Conservation (phyloP, 2,113 vertebrate species). For the Notothenia rossii region DNA sequence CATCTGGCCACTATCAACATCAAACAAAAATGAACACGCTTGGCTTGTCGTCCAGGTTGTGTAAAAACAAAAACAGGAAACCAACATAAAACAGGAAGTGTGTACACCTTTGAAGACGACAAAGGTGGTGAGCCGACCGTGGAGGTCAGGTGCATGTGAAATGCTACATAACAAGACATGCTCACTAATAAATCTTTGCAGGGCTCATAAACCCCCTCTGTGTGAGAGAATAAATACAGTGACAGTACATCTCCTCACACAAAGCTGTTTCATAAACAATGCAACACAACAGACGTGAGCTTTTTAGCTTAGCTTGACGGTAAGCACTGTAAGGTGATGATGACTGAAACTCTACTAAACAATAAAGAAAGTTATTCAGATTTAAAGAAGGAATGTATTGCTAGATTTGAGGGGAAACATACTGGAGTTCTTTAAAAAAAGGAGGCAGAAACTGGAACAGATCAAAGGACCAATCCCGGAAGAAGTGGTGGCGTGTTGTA, state of each 20-base stretch:
- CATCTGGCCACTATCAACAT: slow-evolving; percentile 27
- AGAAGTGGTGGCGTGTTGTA: slow-evolving; percentile 10
- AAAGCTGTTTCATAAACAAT: slow-evolving; percentile 69
- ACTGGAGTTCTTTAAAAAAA: background rate
- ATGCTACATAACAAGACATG: slow-evolving; percentile 1
- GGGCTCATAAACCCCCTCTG: slow-evolving; percentile 10
- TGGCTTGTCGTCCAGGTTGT: slow-evolving; percentile 56
- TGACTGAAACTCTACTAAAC: background rate
- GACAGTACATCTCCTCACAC: slow-evolving; percentile 17
- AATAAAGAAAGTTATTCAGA: background rate
- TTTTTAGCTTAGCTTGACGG: slow-evolving; percentile 18
- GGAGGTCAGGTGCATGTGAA: slow-evolving; percentile 58
- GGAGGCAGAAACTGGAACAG: background rate
- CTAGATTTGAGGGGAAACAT: background rate
- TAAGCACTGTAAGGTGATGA: slow-evolving; percentile 28
- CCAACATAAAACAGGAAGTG: slow-evolving; percentile 72
- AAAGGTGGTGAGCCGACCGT: slow-evolving; percentile 23
- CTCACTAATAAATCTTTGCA: slow-evolving; percentile 39
- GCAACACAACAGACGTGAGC: slow-evolving; percentile 32
- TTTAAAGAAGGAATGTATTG: background rate
- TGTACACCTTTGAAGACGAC: slow-evolving; percentile 21
- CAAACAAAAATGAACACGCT: background rate
- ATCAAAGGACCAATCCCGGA: slow-evolving; percentile 1
- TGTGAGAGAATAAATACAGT: slow-evolving; percentile 36
- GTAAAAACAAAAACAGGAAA: slow-evolving; percentile 80